phyloP scores from a whole-genome alignment of 2,797 vertebrate species.

The Pseudocheirus occidentalis region DNA sequence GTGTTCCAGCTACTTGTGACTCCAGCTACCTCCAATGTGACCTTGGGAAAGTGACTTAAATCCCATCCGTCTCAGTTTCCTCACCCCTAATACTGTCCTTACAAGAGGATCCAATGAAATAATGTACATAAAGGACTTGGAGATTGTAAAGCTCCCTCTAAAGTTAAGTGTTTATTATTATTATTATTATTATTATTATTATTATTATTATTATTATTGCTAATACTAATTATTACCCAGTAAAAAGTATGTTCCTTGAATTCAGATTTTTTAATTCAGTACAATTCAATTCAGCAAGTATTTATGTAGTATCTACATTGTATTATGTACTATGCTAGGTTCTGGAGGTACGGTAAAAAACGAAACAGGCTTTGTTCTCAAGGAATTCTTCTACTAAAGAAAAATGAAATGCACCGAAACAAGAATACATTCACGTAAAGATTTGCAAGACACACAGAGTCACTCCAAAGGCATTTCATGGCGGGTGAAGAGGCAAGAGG shows the following conservation, averaged over 20 bases:
- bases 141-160: background rate
- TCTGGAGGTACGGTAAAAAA: too few relatives aligned
- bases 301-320: background rate
- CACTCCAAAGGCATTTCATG: background rate
- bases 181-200: too few relatives aligned
- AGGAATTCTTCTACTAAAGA: background rate
- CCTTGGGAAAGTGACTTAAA: background rate
- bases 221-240: too few relatives aligned
- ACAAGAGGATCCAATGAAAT: background rate
- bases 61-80: background rate
- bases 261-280: background rate
- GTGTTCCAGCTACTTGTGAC: too few relatives aligned
- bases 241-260: background rate
- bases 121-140: background rate
- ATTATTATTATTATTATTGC: too few relatives aligned
- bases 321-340: too few relatives aligned
- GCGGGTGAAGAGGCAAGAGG: background rate
- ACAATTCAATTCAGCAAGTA: background rate
- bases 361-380: background rate
- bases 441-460: background rate
- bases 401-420: background rate
- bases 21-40: background rate
- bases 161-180: too few relatives aligned
- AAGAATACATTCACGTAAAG: background rate
- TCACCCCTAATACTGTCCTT: background rate